phyloP scores from a whole-genome alignment of 2,797 vertebrate genomes.

The Adelosebastes latens region DNA sequence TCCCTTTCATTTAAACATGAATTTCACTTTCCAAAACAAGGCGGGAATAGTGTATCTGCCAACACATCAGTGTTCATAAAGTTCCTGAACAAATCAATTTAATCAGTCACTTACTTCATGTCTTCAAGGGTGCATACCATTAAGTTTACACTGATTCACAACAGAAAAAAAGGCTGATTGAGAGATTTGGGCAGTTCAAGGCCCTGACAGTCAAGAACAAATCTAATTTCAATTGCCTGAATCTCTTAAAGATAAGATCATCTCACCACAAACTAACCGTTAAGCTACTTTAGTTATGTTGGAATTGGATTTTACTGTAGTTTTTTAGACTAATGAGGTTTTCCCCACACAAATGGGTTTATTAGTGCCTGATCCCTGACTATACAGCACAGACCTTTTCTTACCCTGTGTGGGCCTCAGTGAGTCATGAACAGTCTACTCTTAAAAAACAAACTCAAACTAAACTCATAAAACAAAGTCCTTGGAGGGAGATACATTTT shows the following conservation, averaged over 20 bases:
- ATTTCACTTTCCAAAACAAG: neutral
- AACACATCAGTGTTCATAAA: neutral
- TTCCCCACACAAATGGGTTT: neutral
- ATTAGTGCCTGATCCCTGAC: constrained; percentile 4
- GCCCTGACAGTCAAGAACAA: neutral
- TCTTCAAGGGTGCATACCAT: neutral
- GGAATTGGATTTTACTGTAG: neutral
- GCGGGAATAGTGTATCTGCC: neutral
- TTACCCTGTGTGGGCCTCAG: neutral
- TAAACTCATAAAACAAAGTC: constrained; percentile 18
- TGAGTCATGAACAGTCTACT: constrained; percentile 9
- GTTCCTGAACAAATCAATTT: neutral
- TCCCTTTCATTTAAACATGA: neutral
- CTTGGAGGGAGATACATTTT: constrained; percentile 29
- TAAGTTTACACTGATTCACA: neutral
- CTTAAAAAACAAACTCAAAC: constrained; percentile 12
- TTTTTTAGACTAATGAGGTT: neutral
- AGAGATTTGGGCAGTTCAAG: neutral
- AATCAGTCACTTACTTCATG: neutral
- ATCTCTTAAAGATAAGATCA: neutral
- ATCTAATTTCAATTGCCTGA: neutral
- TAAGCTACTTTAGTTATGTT: neutral
- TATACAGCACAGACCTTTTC: neutral
- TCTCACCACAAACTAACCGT: neutral
- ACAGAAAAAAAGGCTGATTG: neutral